Evolutionary conservation across 2,797 vertebrate species (phyloP).

Genomic region (Aphelocoma californica): DNA sequence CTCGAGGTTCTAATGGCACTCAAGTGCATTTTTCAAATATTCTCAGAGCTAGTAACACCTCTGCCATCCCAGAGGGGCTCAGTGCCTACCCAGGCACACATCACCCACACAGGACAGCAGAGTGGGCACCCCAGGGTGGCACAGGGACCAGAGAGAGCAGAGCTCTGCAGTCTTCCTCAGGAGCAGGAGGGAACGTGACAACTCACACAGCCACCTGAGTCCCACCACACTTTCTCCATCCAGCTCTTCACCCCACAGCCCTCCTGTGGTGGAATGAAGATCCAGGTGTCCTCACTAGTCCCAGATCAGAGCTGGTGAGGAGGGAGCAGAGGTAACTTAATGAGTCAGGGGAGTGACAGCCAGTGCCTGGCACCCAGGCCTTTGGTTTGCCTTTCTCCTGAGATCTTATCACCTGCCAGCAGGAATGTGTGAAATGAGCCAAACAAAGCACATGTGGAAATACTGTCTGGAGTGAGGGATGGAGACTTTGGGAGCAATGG

Average conservation of each 20-base stretch:
- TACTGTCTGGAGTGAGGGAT: background rate
- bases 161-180: background rate
- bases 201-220: accelerated
- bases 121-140: background rate
- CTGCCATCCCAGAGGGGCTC: background rate
- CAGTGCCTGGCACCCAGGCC: background rate
- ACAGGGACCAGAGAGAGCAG: background rate
- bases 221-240: background rate
- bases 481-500: background rate
- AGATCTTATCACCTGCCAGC: slow-evolving; percentile 35
- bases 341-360: background rate
- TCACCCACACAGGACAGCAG: background rate
- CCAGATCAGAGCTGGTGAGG: background rate
- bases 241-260: background rate
- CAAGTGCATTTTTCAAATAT: slow-evolving; percentile 7
- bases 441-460: slow-evolving; percentile 17
- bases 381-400: slow-evolving; percentile 44
- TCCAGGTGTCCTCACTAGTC: background rate
- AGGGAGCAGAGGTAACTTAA: background rate
- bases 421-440: slow-evolving; percentile 31
- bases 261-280: background rate
- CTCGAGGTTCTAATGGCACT: background rate
- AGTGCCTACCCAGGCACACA: accelerated
- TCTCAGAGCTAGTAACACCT: background rate
- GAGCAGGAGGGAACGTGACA: background rate